These are phyloP conservation scores for Ceyx cyanopectus DNA, from an alignment of 2,113 vertebrate genomes.

Conservation along the genomic window DNA sequence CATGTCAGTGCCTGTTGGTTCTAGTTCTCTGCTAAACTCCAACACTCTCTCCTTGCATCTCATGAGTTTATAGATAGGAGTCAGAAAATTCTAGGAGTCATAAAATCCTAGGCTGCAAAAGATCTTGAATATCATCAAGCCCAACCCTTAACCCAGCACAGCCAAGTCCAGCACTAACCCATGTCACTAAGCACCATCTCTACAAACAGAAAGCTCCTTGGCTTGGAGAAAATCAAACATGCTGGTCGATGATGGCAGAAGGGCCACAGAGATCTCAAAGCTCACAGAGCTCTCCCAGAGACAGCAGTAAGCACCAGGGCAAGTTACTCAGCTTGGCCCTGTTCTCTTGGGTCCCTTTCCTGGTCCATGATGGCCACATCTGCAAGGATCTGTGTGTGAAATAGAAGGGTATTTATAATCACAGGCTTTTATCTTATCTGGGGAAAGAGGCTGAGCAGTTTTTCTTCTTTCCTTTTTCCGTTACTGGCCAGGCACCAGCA, in stretches of 20 bases:
- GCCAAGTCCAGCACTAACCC: no score
- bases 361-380: neutral
- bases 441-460: neutral
- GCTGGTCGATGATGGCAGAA: rapidly evolving
- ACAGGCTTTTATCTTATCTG: neutral
- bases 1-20: neutral
- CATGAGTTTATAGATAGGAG: neutral
- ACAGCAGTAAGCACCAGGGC: neutral
- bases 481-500: neutral
- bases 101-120: neutral
- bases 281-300: neutral
- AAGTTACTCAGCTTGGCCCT: neutral
- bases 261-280: neutral
- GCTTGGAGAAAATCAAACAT: neutral
- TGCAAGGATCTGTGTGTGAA: neutral
- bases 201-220: neutral
- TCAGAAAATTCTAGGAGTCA: neutral
- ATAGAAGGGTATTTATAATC: neutral
- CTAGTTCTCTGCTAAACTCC: neutral
- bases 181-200: neutral
- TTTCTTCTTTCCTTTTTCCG: neutral
- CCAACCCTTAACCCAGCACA: neutral
- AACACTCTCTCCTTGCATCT: neutral
- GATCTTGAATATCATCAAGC: neutral
- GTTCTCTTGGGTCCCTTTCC: neutral